These are phyloP conservation scores for Drosophila sturtevanti DNA, from an alignment of 1,140 invertebrate species.

Conservation along the genomic window DNA sequence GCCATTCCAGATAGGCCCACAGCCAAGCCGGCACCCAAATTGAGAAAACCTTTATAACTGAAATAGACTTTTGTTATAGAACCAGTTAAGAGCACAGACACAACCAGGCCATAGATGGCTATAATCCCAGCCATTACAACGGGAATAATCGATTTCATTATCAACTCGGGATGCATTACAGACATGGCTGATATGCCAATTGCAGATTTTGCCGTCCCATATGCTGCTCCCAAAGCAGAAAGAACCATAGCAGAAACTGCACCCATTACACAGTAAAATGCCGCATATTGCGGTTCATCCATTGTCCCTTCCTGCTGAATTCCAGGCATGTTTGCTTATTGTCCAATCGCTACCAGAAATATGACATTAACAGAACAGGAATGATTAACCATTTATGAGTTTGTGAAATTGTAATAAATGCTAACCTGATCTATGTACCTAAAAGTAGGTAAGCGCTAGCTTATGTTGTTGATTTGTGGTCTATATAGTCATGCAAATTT, in stretches of 20 bases:
- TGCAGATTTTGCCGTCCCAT: slow-evolving; percentile 21
- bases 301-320: not conserved
- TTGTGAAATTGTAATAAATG: no score
- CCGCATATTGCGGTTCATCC: slow-evolving; percentile 84
- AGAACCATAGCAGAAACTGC: slow-evolving; percentile 95
- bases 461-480: no score
- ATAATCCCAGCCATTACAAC: slow-evolving; percentile 85
- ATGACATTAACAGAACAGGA: not conserved
- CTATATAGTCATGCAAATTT: no score
- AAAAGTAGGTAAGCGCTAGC: no score
- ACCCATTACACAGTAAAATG: slow-evolving; percentile 92
- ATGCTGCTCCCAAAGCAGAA: slow-evolving; percentile 75
- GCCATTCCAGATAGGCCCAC: slow-evolving; percentile 95
- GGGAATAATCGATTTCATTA: slow-evolving; percentile 28
- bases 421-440: no score
- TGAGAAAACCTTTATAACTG: slow-evolving; percentile 90
- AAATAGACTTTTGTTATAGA: slow-evolving; percentile 82
- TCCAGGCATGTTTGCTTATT: not conserved
- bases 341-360: not conserved
- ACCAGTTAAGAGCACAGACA: slow-evolving; percentile 93
- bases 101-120: slow-evolving; percentile 96
- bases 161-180: slow-evolving; percentile 17
- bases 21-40: slow-evolving; percentile 93
- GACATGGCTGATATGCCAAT: slow-evolving; percentile 17
- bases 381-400: not conserved